Base-by-base conservation (phyloP, 1,140 invertebrate species). In the Rhyacophila brunnea region DNA sequence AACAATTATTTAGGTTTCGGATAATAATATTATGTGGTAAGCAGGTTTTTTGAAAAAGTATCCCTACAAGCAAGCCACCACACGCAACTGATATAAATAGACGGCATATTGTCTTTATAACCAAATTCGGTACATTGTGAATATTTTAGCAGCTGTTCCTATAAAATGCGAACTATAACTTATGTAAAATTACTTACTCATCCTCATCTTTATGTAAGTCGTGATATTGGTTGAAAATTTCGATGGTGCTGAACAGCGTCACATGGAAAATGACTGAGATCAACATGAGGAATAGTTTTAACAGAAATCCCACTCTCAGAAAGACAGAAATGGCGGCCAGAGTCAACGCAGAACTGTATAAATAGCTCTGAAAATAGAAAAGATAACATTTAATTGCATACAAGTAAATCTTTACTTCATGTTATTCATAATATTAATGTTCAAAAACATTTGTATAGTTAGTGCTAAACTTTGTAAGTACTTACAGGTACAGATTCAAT, bases 251-350 rank as follows among this genome's bases (percentile, higher is more conserved):
- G 64, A 84, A 87, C 38, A 90, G 71, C 0, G 83, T 65, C 56
- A 88, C 82, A 68, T 91, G 89, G 0, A 77, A 69, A 1, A 82
- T 66, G 4, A 88, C 72, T 1, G 88, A 87, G 2, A 84, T n/a
- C 9, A 86, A 60, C 90, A 93, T 93, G 42, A 90, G 73, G 11
- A 83, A 66, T 1, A 95, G 70, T 74, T 95, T 96, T 4, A 95
- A 72, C 2, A 94, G 75, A 67, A 92, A 94, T 19, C 88, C 90
- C 6, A 92, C 83, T 45, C 89, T 81, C 4, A 95, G 80, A 74
- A 95, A 94, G 9, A 92, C 86, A 43, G 90, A 93, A 61, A 92
- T 89, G 0, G 86, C 83, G 0, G 89, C 81, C 40, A 95, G 68
- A 0, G 87, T 86, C 20, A 95, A 76, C 19, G 89, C 87, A 40